Conservation (phyloP, 2,797 vertebrate species). For the Danio aesculapii region DNA sequence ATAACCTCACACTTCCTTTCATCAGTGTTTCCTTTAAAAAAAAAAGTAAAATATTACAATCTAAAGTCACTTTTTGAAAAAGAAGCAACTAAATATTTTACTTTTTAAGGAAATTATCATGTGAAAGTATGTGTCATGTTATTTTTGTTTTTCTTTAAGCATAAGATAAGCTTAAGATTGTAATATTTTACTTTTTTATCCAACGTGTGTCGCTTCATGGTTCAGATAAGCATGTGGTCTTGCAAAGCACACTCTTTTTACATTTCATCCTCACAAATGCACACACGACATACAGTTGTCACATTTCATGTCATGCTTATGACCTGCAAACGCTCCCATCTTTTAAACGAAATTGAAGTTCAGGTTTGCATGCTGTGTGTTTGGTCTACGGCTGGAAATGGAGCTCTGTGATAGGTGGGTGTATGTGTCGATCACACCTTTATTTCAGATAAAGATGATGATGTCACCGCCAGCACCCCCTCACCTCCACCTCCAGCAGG, state of each 20-base stretch:
- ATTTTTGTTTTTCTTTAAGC: too few relatives aligned
- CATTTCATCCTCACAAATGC: not conserved
- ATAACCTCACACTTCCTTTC: constrained; percentile 17
- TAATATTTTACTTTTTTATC: too few relatives aligned
- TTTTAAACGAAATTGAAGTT: constrained; percentile 19
- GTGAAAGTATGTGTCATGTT: too few relatives aligned
- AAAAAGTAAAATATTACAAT: too few relatives aligned
- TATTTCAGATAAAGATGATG: constrained; percentile 83
- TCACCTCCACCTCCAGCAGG: constrained; percentile 78
- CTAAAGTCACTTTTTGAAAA: too few relatives aligned
- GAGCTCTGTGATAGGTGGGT: constrained; percentile 75
- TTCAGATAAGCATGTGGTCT: constrained; percentile 54
- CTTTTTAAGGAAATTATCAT: too few relatives aligned
- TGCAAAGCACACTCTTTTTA: constrained; percentile 14
- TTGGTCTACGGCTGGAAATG: constrained; percentile 63
- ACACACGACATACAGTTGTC: constrained; percentile 25
- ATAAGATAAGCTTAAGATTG: too few relatives aligned
- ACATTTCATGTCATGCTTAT: constrained; percentile 40
- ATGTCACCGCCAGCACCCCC: constrained; percentile 68
- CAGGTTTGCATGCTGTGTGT: constrained; percentile 66
- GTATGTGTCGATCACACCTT: constrained; percentile 78
- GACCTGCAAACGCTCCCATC: not conserved
- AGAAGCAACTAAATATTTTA: too few relatives aligned
- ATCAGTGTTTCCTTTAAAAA: not conserved
- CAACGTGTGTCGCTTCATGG: constrained; percentile 15